Evolutionary conservation across 2,113 vertebrate species (phyloP), one percentile per base, ranked within the genome.

Genomic region (Acrocephalus arundinaceus): DNA sequence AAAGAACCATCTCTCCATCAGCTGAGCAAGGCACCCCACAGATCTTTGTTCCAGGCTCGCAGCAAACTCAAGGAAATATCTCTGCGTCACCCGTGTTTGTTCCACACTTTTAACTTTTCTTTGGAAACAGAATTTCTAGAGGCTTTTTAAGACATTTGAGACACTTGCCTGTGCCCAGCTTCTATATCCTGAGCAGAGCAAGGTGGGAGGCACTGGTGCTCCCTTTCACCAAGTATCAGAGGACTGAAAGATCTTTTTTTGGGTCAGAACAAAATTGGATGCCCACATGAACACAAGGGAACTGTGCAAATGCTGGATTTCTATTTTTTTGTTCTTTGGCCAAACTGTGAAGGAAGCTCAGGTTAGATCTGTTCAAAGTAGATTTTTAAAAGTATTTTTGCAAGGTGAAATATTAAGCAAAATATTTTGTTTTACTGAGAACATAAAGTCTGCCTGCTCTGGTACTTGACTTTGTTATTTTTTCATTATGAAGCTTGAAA

Each of bases 401-500:
- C 86, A 84, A 95, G 80, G 90, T 92, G 83, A 89, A 86, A 59
- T 92, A 84, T 71, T 59, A 78, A 92, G 61, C 39, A 85, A 85
- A 94, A 89, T 85, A 66, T 86, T 93, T 83, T 88, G n/a, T 76
- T 92, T 95, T 78, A 92, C 41, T 10, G 6, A 84, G 76, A 89
- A 75, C 31, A 39, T 75, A 67, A 88, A 84, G 83, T 67, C 72
- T 92, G 62, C 80, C 58, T 92, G 82, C 72, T 88, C 3, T 0
- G 88, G 70, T 93, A 70, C 83, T 97, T 87, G 83, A 90, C 72
- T 81, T 80, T 92, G 72, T 93, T 90, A 71, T 94, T 93, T 77
- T 96, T 94, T 96, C 72, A 74, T 92, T 90, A 93, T 5, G 19
- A 74, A 90, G 41, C 74, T 82, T 95, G 93, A 95, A 94, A 91